Percentiles rank a stretch among this genome's conserved stretches.
phyloP scores from a whole-genome alignment of 2,113 vertebrate species.

The Xiphias gladius region DNA sequence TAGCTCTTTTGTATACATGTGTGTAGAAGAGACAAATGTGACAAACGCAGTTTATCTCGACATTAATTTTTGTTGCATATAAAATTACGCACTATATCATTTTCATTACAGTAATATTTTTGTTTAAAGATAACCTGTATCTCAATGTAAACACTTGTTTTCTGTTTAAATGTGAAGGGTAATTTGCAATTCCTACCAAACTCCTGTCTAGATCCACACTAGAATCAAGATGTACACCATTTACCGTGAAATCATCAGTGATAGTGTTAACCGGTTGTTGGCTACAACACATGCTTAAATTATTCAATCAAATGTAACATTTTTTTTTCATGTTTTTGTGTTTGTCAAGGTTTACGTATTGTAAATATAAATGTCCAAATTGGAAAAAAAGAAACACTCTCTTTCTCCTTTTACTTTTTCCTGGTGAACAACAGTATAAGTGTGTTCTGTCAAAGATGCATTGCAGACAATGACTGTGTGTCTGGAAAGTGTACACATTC shows the following conservation, averaged over 20 bases:
- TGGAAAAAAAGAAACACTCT: slow-evolving; percentile 19
- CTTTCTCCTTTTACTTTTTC: slow-evolving; percentile 33
- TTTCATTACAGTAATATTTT: slow-evolving; percentile 13
- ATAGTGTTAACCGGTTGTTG: neutral
- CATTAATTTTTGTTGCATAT: slow-evolving; percentile 5
- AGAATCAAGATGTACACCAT: neutral
- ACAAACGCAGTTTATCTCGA: slow-evolving; percentile 3
- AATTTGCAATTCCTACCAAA: neutral
- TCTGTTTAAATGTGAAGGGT: slow-evolving; percentile 16
- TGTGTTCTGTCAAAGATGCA: neutral
- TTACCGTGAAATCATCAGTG: neutral
- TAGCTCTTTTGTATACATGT: neutral
- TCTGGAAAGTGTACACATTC: neutral
- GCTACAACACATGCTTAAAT: neutral
- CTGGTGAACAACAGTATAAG: slow-evolving; percentile 13
- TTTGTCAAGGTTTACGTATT: slow-evolving; percentile 35
- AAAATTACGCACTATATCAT: neutral
- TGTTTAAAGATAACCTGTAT: neutral
- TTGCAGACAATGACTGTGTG: neutral
- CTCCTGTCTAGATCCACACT: neutral
- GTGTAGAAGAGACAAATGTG: neutral
- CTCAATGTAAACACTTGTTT: neutral
- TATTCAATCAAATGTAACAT: slow-evolving; percentile 22
- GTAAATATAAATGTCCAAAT: slow-evolving; percentile 32
- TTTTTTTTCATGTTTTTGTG: slow-evolving; percentile 15